phyloP scores from a whole-genome alignment of 2,888 invertebrate species.

The Limenitis camilla region DNA sequence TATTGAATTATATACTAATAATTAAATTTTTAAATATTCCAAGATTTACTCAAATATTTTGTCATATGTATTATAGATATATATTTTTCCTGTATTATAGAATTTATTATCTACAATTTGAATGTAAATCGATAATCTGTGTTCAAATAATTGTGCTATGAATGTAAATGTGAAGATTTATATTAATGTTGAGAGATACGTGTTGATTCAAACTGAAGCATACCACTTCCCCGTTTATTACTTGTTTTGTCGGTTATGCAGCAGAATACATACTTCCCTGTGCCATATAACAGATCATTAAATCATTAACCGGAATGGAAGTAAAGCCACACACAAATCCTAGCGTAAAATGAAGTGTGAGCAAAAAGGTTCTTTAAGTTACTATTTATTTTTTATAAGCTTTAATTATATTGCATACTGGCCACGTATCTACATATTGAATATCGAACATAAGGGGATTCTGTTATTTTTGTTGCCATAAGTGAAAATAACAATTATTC shows the following conservation, averaged over 20 bases:
- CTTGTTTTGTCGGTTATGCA: constrained; percentile 8
- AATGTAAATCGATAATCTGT: constrained; percentile 60
- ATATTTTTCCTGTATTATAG: constrained; percentile 60
- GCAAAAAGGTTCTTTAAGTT: constrained; percentile 18
- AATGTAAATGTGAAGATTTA: constrained; percentile 53
- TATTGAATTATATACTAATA: constrained; percentile 32
- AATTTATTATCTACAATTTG: constrained; percentile 58
- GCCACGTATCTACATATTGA: constrained; percentile 7
- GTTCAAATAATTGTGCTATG: constrained; percentile 60
- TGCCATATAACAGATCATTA: constrained; percentile 25
- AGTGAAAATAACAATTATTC: constrained; percentile 26
- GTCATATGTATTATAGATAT: constrained; percentile 44
- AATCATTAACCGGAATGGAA: constrained; percentile 12
- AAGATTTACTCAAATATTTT: constrained; percentile 45
- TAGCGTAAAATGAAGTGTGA: constrained; percentile 8
- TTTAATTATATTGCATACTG: constrained; percentile 21
- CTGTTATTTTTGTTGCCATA: constrained; percentile 24
- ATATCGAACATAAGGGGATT: constrained; percentile 13
- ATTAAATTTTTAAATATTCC: constrained; percentile 49
- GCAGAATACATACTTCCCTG: constrained; percentile 20
- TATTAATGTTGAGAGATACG: constrained; percentile 32
- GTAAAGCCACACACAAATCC: constrained; percentile 10
- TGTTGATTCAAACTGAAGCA: constrained; percentile 23
- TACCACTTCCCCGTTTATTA: constrained; percentile 15
- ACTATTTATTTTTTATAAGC: constrained; percentile 24